Base-by-base conservation (phyloP, 2,888 invertebrate species). In the Molanna angustata region DNA sequence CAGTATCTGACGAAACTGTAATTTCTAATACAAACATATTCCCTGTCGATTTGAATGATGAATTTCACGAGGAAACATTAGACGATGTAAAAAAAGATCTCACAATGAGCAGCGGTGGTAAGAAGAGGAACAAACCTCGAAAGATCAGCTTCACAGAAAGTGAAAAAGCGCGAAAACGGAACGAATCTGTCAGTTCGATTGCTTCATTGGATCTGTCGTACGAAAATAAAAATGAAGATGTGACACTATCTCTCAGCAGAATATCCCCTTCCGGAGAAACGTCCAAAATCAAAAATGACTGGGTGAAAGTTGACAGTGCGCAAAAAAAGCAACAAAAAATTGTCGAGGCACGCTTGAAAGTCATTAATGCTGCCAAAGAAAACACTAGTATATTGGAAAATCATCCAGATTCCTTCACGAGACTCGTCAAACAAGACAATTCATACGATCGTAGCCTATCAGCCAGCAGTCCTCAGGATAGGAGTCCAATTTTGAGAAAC, bases 1-100 rank as follows among this genome's bases (percentile, higher is more conserved):
- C 84, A 0, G 79, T 82, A 1, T 69, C 67, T 2, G 86, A 86
- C 64, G 83, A 84, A 55, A 64, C 66, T 1, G 71, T 83, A 22
- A 65, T 72, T 27, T 72, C 73, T 42, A 70, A 71, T 13, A 69
- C 68, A 11, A 70, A 68, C 49, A 66, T 58, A 18, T 68, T 65
- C 59, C 77, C 80, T 0, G 67, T 80, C 1, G 73, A 76, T 52
- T 62, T 81, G 37, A 62, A 76, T 31, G 65, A 70, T 27, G 69
- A 69, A 40, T 68, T 65, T 55, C 69, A 73, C 1, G 66, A 69
- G 32, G 70, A 70, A 52, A 72, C 74, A 2, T 73, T 73, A 22
- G 77, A 81, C 21, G 78, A 82, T 44, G 64, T 78, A 16, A 75
- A 73, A 47, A 75, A 66, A 61, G 74, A 79, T 47, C 72, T 77